Percentiles rank a stretch among this genome's conserved stretches.
phyloP scores from a whole-genome alignment of 2,113 vertebrate species.

The Menidia beryllina region DNA sequence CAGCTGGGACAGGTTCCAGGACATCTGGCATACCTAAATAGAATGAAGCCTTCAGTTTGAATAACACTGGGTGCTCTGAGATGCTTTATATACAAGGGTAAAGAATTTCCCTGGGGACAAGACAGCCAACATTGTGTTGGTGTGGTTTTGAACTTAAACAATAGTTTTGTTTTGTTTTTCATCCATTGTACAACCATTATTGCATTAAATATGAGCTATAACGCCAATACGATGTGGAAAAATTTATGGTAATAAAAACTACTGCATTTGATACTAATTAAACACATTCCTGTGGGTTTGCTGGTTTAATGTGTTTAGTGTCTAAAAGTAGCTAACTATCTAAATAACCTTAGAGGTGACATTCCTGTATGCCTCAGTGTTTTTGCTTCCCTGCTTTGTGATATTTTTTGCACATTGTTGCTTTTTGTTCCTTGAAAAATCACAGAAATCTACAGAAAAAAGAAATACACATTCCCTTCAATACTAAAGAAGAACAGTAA shows the following conservation, averaged over 20 bases:
- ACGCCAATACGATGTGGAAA: not conserved
- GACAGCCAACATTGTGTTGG: not conserved
- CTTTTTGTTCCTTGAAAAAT: not conserved
- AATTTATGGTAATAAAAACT: slow-evolving; percentile 4
- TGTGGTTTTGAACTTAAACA: slow-evolving; percentile 24
- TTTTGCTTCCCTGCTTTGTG: too few species aligned
- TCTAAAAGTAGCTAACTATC: not conserved
- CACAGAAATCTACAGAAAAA: not conserved
- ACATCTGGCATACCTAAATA: not conserved
- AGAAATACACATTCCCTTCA: too few species aligned
- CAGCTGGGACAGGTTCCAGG: not conserved
- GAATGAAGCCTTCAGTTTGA: not conserved
- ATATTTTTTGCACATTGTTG: slow-evolving; percentile 5
- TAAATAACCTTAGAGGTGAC: not conserved
- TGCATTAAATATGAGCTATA: slow-evolving; percentile 11
- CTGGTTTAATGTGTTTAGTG: not conserved
- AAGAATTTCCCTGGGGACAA: slow-evolving; percentile 9
- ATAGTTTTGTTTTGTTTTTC: too few species aligned
- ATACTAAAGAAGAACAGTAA: not conserved
- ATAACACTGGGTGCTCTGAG: not conserved
- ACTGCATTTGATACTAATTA: too few species aligned
- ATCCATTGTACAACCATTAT: slow-evolving; percentile 16
- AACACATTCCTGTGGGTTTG: not conserved
- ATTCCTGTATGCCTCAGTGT: not conserved
- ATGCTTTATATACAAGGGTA: not conserved